Evolutionary conservation across 2,797 vertebrate genomes (phyloP).

Genomic region (Amniataba percoides): DNA sequence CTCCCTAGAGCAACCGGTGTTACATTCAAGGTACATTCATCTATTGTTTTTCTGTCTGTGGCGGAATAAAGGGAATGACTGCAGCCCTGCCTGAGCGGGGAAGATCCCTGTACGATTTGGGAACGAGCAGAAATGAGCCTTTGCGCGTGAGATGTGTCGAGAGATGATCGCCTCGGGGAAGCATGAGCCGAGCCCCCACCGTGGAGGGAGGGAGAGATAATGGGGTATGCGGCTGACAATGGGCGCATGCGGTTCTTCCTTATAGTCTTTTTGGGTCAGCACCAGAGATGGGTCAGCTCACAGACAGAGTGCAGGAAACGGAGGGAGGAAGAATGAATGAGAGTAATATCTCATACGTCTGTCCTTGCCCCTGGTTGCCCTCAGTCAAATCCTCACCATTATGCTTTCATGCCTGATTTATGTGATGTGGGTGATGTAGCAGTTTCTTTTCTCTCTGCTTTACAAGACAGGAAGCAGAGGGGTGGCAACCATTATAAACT

Average conservation of each 20-base stretch:
- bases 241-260: constrained; percentile 59
- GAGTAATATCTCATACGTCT: constrained; percentile 74
- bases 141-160: constrained; percentile 62
- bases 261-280: constrained; percentile 75
- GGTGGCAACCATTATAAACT: constrained; percentile 39
- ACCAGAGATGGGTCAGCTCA: constrained; percentile 71
- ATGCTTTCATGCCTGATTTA: constrained; percentile 76
- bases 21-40: constrained; percentile 55
- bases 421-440: constrained; percentile 64
- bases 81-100: constrained; percentile 37
- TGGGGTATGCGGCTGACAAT: constrained; percentile 56
- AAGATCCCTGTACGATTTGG: constrained; percentile 56
- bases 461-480: constrained; percentile 53
- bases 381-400: constrained; percentile 76
- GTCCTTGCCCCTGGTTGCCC: constrained; percentile 72
- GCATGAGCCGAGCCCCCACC: constrained; percentile 37
- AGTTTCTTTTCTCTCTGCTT: constrained; percentile 55
- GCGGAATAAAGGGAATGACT: constrained; percentile 58
- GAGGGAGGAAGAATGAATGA: constrained; percentile 62
- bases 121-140: constrained; percentile 57
- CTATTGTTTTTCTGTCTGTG: constrained; percentile 59
- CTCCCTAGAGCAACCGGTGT: constrained; percentile 43
- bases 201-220: constrained; percentile 49
- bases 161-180: constrained; percentile 75
- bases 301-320: constrained; percentile 58